Evolutionary conservation across 2,113 vertebrate genomes (phyloP).

Genomic region (Quiscalus mexicanus): DNA sequence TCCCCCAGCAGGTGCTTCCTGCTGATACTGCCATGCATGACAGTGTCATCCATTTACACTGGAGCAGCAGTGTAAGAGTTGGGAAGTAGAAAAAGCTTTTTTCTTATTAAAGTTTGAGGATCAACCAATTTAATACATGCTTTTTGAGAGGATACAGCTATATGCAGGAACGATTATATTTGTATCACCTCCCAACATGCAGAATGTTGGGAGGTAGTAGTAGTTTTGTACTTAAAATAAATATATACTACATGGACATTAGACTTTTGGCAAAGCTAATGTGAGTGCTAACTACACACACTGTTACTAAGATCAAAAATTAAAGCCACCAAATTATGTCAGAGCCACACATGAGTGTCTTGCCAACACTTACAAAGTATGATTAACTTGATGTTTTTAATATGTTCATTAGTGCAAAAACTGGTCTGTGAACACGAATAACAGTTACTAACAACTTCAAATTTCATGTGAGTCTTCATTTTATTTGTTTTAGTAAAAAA

Average conservation of each 20-base stretch:
- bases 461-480: neutral
- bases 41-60: neutral
- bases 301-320: neutral
- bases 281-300: rapidly evolving
- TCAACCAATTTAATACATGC: neutral
- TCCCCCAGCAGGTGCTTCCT: neutral
- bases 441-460: neutral
- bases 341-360: neutral
- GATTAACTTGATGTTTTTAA: neutral
- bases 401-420: neutral
- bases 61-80: neutral
- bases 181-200: neutral
- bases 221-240: neutral
- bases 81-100: neutral
- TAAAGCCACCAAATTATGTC: neutral
- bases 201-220: neutral
- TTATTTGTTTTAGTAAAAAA: neutral
- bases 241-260: neutral
- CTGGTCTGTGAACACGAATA: neutral
- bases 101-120: neutral
- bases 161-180: neutral
- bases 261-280: neutral
- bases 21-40: neutral
- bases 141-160: neutral
- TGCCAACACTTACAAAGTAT: neutral